Percentiles rank a stretch among this genome's conserved stretches.
These are phyloP conservation scores for Amphimallon solstitiale DNA, from an alignment of 2,888 invertebrate species.

Conservation along the genomic window DNA sequence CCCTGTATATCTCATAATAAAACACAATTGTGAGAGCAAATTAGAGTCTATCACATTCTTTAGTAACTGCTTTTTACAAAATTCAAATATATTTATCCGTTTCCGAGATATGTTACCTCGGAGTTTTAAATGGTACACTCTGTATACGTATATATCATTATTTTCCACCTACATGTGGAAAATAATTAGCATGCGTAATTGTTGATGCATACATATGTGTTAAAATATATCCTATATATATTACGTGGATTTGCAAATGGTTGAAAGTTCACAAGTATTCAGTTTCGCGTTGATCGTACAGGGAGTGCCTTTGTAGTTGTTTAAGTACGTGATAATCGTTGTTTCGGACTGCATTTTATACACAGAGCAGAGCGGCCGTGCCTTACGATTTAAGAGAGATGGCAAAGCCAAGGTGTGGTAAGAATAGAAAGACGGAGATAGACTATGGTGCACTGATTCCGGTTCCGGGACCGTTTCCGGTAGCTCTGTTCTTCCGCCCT, in stretches of 20 bases:
- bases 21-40: too few species aligned
- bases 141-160: too few species aligned
- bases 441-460: constrained; percentile 53
- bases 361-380: constrained; percentile 37
- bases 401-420: constrained; percentile 18
- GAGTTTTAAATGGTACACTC: too few species aligned
- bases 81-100: too few species aligned
- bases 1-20: too few species aligned
- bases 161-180: too few species aligned
- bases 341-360: constrained; percentile 43
- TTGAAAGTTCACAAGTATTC: constrained; percentile 14
- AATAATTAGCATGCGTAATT: too few species aligned
- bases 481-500: constrained; percentile 56
- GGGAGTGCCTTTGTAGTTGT: constrained; percentile 29
- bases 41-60: too few species aligned
- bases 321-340: constrained; percentile 39
- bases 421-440: constrained; percentile 17
- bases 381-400: constrained; percentile 18
- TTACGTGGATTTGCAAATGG: not conserved
- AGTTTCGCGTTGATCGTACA: constrained; percentile 22
- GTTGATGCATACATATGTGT: too few species aligned
- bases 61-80: too few species aligned
- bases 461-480: constrained; percentile 57
- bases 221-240: too few species aligned
- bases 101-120: too few species aligned